phyloP scores from a whole-genome alignment of 92 coral and sea anemone genomes.

The Plumapathes pennacea region DNA sequence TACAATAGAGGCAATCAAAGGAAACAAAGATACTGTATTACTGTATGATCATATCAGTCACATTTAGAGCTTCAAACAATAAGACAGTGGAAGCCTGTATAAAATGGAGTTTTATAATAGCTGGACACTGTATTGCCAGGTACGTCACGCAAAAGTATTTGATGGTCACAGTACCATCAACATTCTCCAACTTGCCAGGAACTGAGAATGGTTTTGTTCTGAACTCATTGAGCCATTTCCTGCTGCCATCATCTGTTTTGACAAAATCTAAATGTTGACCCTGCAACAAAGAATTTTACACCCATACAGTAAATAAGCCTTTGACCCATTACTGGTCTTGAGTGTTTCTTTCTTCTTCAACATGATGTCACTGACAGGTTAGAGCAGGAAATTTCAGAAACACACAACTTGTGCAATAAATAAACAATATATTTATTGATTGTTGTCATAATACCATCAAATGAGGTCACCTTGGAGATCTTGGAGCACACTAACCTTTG shows the following conservation, averaged over 20 bases:
- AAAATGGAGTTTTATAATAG: not conserved
- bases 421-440: too few relatives aligned
- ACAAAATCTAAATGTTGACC: constrained; percentile 89
- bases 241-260: constrained; percentile 85
- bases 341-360: too few relatives aligned
- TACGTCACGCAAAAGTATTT: not conserved
- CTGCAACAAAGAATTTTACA: constrained; percentile 33
- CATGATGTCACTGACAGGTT: too few relatives aligned
- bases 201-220: constrained; percentile 90
- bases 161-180: constrained; percentile 62
- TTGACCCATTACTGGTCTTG: too few relatives aligned
- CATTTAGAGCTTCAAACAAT: not conserved
- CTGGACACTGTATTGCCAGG: not conserved
- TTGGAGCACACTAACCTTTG: constrained; percentile 88
- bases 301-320: too few relatives aligned
- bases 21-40: not conserved
- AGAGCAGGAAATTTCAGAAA: not conserved
- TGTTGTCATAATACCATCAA: too few relatives aligned
- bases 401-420: too few relatives aligned
- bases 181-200: constrained; percentile 93
- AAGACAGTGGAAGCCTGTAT: not conserved
- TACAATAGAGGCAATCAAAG: constrained; percentile 1
- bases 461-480: too few relatives aligned
- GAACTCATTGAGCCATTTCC: constrained; percentile 97
- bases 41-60: not conserved